Evolutionary conservation across 2,797 vertebrate species (phyloP).

Genomic region (Heteromormyrus szaboi): DNA sequence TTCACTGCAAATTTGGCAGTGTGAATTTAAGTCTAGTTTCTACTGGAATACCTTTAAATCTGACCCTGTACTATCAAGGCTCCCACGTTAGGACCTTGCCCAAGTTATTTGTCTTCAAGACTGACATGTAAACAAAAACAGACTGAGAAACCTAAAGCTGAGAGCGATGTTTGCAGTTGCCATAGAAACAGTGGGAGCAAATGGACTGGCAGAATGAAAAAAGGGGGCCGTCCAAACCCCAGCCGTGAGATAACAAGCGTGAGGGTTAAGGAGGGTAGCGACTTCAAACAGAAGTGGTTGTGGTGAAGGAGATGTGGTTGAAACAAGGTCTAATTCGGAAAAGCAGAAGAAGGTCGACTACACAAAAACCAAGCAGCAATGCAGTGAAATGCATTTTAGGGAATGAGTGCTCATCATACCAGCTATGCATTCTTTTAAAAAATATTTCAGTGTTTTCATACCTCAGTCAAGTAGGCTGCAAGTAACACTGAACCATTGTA

Average conservation of each 20-base stretch:
- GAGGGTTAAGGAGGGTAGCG: neutral
- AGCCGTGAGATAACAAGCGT: neutral
- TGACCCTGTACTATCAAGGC: neutral
- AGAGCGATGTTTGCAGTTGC: neutral
- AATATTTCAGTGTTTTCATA: neutral
- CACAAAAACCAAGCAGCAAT: neutral
- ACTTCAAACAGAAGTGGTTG: neutral
- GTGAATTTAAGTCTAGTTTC: neutral
- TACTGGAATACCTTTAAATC: neutral
- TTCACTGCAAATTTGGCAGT: neutral
- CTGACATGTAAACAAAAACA: constrained; percentile 7
- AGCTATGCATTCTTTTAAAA: neutral
- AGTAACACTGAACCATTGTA: neutral
- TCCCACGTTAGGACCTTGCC: neutral
- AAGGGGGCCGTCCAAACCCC: neutral
- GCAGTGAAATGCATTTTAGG: neutral
- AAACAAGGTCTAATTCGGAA: neutral
- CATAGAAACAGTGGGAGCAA: neutral
- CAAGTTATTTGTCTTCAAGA: neutral
- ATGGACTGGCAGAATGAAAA: neutral
- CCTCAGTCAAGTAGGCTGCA: neutral
- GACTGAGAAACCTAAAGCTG: neutral
- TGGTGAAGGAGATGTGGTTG: neutral
- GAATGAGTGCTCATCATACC: neutral
- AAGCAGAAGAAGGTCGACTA: neutral